These are phyloP conservation scores for Agonopterix arenella DNA, from an alignment of 2,888 invertebrate species.

Conservation along the genomic window DNA sequence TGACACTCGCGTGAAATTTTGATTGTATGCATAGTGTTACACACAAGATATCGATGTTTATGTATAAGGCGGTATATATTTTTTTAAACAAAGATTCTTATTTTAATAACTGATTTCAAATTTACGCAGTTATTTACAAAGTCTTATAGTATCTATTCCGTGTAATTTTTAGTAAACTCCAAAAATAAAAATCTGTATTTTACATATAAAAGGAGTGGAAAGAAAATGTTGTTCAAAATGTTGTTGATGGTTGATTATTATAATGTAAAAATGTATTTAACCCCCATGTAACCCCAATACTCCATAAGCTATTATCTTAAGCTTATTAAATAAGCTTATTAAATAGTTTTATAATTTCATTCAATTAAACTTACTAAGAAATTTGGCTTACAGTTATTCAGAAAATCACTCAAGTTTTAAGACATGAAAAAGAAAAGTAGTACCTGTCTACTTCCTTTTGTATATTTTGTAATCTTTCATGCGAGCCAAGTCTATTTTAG, in stretches of 20 bases:
- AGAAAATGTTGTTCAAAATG: conserved; percentile 40
- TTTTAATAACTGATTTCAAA: too few relatives aligned
- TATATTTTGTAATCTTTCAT: too few relatives aligned
- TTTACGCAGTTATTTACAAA: too few relatives aligned
- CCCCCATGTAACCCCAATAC: conserved; percentile 47
- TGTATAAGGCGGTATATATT: too few relatives aligned
- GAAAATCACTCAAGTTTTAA: conserved; percentile 15
- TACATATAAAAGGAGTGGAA: conserved; percentile 8
- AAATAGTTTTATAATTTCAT: conserved; percentile 1
- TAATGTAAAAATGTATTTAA: conserved; percentile 61
- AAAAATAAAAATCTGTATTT: background rate
- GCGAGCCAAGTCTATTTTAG: conserved; percentile 2
- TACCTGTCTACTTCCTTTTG: too few relatives aligned
- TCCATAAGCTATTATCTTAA: conserved; percentile 49
- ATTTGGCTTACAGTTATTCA: conserved; percentile 45
- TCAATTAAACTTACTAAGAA: conserved; percentile 27
- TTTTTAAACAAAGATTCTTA: too few relatives aligned
- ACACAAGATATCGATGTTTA: conserved; percentile 14
- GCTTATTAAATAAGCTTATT: conserved; percentile 8
- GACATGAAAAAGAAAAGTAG: too few relatives aligned
- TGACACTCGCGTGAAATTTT: too few relatives aligned
- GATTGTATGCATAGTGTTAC: conserved; percentile 9
- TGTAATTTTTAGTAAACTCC: background rate
- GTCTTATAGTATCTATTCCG: too few relatives aligned
- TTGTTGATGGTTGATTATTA: conserved; percentile 63